phyloP scores from a whole-genome alignment of 2,113 vertebrate species.

The Colius striatus region DNA sequence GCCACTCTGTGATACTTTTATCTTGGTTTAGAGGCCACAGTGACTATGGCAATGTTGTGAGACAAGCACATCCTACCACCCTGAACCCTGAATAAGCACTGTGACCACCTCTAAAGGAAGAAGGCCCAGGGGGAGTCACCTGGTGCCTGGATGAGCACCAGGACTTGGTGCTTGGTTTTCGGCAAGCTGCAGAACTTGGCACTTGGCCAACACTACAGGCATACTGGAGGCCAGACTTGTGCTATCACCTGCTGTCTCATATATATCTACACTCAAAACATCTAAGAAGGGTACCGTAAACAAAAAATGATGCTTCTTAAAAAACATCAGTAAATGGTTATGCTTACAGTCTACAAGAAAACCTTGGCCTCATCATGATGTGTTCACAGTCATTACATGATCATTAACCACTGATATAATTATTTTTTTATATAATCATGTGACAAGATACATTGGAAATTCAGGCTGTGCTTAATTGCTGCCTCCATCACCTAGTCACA shows the following conservation, averaged over 20 bases:
- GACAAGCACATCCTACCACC: accelerated
- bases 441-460: not conserved
- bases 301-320: not conserved
- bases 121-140: not conserved
- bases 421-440: not conserved
- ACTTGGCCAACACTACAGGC: not conserved
- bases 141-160: not conserved
- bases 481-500: not conserved
- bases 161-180: not conserved
- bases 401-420: accelerated
- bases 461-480: not conserved
- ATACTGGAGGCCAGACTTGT: accelerated
- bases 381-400: not conserved
- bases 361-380: not conserved
- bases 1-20: not conserved
- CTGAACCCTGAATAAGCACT: not conserved
- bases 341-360: not conserved
- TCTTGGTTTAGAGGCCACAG: not conserved
- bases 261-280: not conserved
- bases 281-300: not conserved
- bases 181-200: not conserved
- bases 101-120: not conserved
- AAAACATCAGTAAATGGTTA: not conserved
- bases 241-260: not conserved
- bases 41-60: not conserved